Base-by-base conservation (phyloP, 2,113 vertebrate species). In the Dendropsophus ebraccatus region DNA sequence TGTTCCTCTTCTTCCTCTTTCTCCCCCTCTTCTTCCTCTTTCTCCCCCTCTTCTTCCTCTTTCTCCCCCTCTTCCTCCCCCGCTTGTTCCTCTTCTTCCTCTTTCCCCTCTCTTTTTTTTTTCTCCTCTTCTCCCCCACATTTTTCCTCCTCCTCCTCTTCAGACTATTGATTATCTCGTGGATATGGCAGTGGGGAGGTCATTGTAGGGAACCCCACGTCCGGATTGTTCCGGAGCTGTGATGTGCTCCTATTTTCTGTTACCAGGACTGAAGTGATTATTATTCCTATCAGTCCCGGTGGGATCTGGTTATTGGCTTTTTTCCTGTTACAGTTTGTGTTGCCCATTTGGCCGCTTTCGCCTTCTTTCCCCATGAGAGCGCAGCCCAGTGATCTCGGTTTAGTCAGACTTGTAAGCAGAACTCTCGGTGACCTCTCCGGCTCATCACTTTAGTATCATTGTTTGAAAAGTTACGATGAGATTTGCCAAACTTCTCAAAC, bases 201-300 rank as follows among this genome's bases (percentile, higher is more conserved):
- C 56, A 80, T 41, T 56, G 78, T 47, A 47, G 37, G 58, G 78
- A 65, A 81, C n/a, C 37, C 16, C 47, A 28, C 14, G n/a, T 81
- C 56, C n/a, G 23, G 78, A 47, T 62, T 62, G 54, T 52, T 60
- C 8, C 45, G 54, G 7, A 41, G 2, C 49, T 56, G 11, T 13
- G 54, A 2, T 41, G 11, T 77, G 50, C 52, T 30, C 58, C 65
- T 81, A 56, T 81, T 81, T 37, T 65, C 32, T 56, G 62, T 62
- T n/a, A 45, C 77, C 56, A 80, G 77, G 5, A 77, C 16, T 14
- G 41, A 60, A 81, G 47, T 65, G 16, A 81, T 17, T 21, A 62
- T 58, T 47, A 65, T 45, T 47, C 19, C 56, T 25, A 25, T 65
- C 19, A 65, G 30, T 81, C 52, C 56, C 78, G 2, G 30, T 30